Evolutionary conservation across 2,797 vertebrate species (phyloP).

Genomic region (Apodemus agrarius): DNA sequence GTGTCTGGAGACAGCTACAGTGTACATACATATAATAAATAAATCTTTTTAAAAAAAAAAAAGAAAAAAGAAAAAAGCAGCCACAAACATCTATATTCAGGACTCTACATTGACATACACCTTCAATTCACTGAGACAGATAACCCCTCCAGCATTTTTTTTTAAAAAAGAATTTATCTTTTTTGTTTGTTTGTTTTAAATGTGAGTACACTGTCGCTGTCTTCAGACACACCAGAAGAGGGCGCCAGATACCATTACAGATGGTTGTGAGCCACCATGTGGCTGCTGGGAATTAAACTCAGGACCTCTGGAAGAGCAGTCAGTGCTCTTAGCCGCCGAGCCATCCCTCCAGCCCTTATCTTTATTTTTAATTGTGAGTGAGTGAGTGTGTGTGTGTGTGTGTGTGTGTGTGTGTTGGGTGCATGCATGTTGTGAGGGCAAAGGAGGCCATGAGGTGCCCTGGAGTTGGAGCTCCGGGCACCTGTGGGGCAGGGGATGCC

Average conservation of each 20-base stretch:
- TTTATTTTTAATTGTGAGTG: neutral
- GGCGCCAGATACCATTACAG: too few species aligned
- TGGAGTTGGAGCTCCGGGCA: neutral
- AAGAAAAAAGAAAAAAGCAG: neutral
- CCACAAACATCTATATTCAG: neutral
- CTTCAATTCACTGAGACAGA: slow-evolving; percentile 15
- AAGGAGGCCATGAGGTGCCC: neutral
- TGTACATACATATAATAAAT: too few species aligned
- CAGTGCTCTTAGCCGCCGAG: neutral
- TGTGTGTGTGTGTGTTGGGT: too few species aligned
- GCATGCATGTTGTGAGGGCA: neutral
- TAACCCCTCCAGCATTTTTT: neutral
- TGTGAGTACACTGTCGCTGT: neutral
- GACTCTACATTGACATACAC: neutral
- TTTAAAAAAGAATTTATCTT: too few species aligned
- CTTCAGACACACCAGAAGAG: too few species aligned
- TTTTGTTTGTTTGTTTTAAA: neutral
- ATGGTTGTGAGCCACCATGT: too few species aligned
- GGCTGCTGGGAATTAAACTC: neutral
- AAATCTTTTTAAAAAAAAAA: neutral
- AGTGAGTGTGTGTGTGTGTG: neutral
- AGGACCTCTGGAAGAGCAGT: neutral
- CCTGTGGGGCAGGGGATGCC: too few species aligned
- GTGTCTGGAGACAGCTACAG: too few species aligned
- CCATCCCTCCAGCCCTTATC: neutral